Evolutionary conservation across 2,113 vertebrate species (phyloP), one percentile per base, ranked within the genome.

Genomic region (Nyctibius bracteatus): DNA sequence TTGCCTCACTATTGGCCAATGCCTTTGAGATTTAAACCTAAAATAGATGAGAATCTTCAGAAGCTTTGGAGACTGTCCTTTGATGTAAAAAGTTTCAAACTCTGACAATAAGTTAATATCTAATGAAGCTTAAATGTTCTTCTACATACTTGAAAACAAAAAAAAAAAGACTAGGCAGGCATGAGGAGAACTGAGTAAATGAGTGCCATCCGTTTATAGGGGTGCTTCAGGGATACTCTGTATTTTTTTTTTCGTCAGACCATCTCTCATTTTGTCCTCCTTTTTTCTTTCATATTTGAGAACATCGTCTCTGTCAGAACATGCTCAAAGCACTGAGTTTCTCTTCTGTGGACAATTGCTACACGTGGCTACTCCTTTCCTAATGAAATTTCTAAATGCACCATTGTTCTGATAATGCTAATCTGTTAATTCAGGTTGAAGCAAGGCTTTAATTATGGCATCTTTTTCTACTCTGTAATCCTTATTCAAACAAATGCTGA

Each of bases 391-490:
- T 93, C 62, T 57, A 39, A 81, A 55, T 20, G 24, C 1, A 1
- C 27, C 2, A 0, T 68, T 82, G 31, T 86, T 75, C 73, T 93
- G 47, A 39, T 85, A 89, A 67, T 70, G n/a, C 23, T 88, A 24
- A 57, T 57, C 70, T 30, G 21, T 73, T 88, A 70, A 80, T 92
- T 86, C 37, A 43, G 22, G 31, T 49, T 94, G 81, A 91, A 85
- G 43, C 21, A 66, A 87, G n/a, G 27, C 33, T 94, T 86, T 88
- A 90, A 73, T 90, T 66, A 79, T 4, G 18, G 21, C 31, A 51
- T 46, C 13, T 57, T 70, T 91, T 65, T 88, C 37, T 54, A 8
- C 37, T 70, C 49, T 73, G 17, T 87, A 79, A 72, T 93, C 58
- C 24, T 75, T 91, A 52, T 65, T 88, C 28, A 78, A 80, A 74